These are phyloP conservation scores for Chaetura pelagica DNA, from an alignment of 2,113 vertebrate species.

Conservation along the genomic window DNA sequence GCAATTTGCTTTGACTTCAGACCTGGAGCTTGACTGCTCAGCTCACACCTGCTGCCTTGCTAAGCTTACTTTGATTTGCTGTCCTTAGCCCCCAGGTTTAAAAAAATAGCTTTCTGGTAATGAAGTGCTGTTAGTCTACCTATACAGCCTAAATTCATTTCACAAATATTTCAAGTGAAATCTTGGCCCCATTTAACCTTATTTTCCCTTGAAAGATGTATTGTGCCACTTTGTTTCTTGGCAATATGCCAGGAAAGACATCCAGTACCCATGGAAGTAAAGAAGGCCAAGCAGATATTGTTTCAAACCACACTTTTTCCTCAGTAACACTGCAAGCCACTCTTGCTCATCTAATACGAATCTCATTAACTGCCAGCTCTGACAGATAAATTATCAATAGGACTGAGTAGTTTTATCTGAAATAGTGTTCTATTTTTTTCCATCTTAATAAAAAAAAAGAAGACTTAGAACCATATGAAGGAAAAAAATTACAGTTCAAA, in stretches of 20 bases:
- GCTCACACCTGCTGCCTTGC: rapidly evolving
- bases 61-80: background rate
- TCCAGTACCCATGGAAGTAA: background rate
- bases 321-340: background rate
- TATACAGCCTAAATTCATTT: background rate
- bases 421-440: background rate
- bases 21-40: background rate
- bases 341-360: background rate
- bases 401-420: background rate
- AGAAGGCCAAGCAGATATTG: background rate
- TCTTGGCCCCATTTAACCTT: background rate
- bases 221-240: background rate
- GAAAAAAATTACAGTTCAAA: background rate
- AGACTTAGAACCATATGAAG: background rate
- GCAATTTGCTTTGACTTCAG: background rate
- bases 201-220: background rate
- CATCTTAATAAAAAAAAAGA: background rate
- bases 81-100: background rate
- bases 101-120: background rate
- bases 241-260: background rate
- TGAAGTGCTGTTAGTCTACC: background rate
- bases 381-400: background rate
- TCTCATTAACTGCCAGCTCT: background rate
- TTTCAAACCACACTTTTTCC: background rate
- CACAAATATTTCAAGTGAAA: background rate